A percentile compares a stretch with the other conserved stretches of the same genome.
These are phyloP conservation scores for Zoanthus solanderi DNA, from an alignment of 92 coral and sea anemone genomes.

Conservation along the genomic window DNA sequence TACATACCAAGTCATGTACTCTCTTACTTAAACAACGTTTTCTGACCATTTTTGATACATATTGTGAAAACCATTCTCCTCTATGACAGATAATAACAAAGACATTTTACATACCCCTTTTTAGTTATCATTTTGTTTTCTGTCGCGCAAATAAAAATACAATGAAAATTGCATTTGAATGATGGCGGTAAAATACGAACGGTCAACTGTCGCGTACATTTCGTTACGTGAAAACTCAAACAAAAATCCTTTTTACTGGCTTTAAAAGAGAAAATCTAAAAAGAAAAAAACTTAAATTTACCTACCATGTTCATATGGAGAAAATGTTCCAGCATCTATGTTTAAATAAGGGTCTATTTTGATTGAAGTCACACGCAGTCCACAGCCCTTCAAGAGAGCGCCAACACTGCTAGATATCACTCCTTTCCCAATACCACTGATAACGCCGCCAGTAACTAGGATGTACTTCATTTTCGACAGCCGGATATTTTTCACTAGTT, in stretches of 20 bases:
- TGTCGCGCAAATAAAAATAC: no score
- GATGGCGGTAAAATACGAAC: no score
- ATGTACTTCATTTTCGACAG: constrained; percentile 85
- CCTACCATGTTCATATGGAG: constrained; percentile 97
- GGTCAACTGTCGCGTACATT: neutral
- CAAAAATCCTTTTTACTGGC: neutral
- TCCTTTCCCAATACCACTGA: constrained; percentile 99
- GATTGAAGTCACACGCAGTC: constrained; percentile 89
- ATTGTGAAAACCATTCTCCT: no score
- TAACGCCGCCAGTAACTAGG: constrained; percentile 97
- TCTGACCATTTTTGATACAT: no score
- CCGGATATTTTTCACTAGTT: neutral
- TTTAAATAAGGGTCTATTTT: constrained; percentile 99
- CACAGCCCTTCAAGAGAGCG: constrained; percentile 91
- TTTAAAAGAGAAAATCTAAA: neutral
- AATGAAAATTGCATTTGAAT: no score
- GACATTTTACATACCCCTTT: no score
- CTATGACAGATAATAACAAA: no score
- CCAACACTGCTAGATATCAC: constrained; percentile 97
- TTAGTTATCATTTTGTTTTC: no score
- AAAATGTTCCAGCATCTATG: constrained; percentile 99
- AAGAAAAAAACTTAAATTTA: neutral
- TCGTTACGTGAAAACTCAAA: neutral
- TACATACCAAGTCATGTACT: no score
- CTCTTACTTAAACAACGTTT: no score